Conservation (phyloP, 2,113 vertebrate genomes). For the Syngnathus scovelli region DNA sequence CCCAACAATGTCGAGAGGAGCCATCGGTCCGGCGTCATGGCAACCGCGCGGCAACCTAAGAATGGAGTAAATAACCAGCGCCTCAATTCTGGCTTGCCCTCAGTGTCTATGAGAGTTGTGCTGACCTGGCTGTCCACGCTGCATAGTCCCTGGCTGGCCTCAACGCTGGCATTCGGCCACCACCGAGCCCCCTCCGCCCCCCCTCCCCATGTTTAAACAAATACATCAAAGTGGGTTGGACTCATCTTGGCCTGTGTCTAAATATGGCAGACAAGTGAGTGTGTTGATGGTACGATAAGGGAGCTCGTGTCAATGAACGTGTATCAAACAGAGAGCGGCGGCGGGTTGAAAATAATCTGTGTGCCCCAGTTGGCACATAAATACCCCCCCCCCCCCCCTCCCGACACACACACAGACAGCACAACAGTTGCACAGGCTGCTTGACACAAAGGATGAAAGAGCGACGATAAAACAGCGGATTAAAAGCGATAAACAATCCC, state of each 20-base stretch:
- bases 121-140: slow-evolving; percentile 62
- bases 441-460: slow-evolving; percentile 14
- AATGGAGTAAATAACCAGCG: slow-evolving; percentile 62
- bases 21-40: slow-evolving; percentile 50
- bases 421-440: slow-evolving; percentile 4
- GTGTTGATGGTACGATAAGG: neutral
- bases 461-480: neutral
- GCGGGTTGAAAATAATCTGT: neutral
- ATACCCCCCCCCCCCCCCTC: neutral
- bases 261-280: neutral
- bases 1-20: slow-evolving; percentile 59
- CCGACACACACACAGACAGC: neutral
- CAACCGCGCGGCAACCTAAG: slow-evolving; percentile 60
- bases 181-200: neutral
- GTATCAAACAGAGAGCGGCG: neutral
- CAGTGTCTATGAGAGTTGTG: slow-evolving; percentile 56
- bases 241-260: slow-evolving; percentile 8
- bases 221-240: neutral
- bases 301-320: slow-evolving; percentile 35
- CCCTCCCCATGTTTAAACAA: slow-evolving; percentile 6
- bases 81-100: slow-evolving; percentile 49
- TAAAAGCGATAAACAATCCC: neutral
- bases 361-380: neutral
- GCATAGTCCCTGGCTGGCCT: slow-evolving; percentile 46
- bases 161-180: slow-evolving; percentile 64